A percentile compares a stretch with the other conserved stretches of the same genome.
Evolutionary conservation across 2,888 invertebrate species (phyloP).

Genomic region (Orthosia gothica): DNA sequence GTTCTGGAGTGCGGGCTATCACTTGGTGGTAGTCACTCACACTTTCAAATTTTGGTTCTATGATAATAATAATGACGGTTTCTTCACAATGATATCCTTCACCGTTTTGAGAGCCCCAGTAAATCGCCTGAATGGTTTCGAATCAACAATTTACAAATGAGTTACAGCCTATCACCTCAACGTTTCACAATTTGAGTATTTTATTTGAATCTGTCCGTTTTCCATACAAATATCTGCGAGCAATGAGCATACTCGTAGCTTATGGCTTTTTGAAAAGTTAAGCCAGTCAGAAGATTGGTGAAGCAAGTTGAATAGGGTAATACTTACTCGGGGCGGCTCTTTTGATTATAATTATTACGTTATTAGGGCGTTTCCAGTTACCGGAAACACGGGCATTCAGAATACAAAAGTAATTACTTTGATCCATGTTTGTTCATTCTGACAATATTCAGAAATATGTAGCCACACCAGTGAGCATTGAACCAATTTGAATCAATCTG

Average conservation of each 20-base stretch:
- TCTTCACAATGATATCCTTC: no score
- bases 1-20: no score
- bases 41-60: no score
- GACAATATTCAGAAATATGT: background rate
- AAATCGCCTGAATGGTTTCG: no score
- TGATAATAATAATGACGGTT: no score
- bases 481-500: no score
- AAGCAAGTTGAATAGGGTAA: background rate
- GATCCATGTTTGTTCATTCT: background rate
- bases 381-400: background rate
- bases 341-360: constrained; percentile 1
- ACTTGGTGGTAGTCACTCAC: no score
- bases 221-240: background rate
- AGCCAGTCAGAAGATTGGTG: no score
- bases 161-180: no score
- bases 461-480: background rate
- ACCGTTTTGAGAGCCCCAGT: no score
- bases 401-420: background rate
- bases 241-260: background rate
- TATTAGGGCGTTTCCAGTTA: background rate
- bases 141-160: no score
- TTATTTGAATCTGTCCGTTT: background rate
- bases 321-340: background rate
- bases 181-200: no score
- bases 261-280: background rate